A percentile compares a stretch with the other conserved stretches of the same genome.
These are phyloP conservation scores for Rhagium mordax DNA, from an alignment of 2,888 invertebrate species.

Conservation along the genomic window DNA sequence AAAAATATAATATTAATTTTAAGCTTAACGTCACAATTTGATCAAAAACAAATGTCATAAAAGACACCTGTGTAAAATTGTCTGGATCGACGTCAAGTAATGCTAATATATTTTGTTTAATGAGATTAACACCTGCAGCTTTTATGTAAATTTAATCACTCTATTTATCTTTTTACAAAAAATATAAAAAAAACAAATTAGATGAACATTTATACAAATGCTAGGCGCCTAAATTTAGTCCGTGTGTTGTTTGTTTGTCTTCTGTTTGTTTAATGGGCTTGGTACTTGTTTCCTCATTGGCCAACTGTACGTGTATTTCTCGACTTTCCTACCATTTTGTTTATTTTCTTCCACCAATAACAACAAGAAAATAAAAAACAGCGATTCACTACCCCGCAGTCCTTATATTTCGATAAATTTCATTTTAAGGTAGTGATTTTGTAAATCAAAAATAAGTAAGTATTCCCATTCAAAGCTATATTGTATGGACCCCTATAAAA, in stretches of 20 bases:
- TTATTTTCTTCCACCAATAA: conserved; percentile 3
- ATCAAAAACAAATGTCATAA: too few species aligned
- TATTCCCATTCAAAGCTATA: background rate
- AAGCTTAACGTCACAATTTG: too few species aligned
- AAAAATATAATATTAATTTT: too few species aligned
- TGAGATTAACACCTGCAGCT: background rate
- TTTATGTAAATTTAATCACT: background rate
- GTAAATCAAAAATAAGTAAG: conserved; percentile 16
- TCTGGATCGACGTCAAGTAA: background rate
- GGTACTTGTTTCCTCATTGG: conserved; percentile 40
- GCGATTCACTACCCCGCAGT: too few species aligned
- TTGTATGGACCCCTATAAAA: conserved; percentile 7
- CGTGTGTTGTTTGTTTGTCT: conserved; percentile 29
- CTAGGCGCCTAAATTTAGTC: conserved; percentile 1
- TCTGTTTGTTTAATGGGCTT: conserved; percentile 47
- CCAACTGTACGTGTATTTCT: conserved; percentile 6
- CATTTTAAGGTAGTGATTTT: conserved; percentile 5
- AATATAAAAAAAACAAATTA: conserved; percentile 11
- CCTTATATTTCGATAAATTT: too few species aligned
- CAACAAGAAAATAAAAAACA: background rate
- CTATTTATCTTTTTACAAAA: background rate
- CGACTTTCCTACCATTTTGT: conserved; percentile 14
- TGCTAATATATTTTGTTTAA: background rate
- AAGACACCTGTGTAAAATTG: too few species aligned
- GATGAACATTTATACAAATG: conserved; percentile 1